A percentile compares a stretch with the other conserved stretches of the same genome.
phyloP scores from a whole-genome alignment of 2,113 vertebrate species.

The Myotis lucifugus region DNA sequence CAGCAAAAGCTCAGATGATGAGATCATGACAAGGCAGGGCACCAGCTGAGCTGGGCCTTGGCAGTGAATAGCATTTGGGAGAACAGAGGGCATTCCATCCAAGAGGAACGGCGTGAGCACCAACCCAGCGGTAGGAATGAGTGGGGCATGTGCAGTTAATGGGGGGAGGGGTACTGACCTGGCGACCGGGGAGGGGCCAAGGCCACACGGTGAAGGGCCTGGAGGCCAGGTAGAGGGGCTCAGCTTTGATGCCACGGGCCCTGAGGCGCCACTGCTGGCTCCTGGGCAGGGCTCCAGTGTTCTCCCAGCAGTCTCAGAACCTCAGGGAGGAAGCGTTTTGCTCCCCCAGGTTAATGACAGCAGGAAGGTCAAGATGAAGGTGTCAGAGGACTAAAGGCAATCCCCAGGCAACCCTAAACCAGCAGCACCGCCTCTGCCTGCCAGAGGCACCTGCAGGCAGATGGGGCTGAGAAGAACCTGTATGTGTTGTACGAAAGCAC shows the following conservation, averaged over 20 bases:
- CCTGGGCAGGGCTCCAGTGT: background rate
- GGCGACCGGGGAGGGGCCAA: too few relatives aligned
- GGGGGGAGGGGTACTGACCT: background rate
- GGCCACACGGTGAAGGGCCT: accelerated
- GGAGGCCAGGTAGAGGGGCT: background rate
- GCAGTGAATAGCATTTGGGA: background rate
- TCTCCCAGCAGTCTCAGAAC: background rate
- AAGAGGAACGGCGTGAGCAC: too few relatives aligned
- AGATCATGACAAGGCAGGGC: background rate
- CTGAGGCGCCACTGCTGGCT: background rate
- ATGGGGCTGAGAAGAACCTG: background rate
- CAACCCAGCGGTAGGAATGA: background rate
- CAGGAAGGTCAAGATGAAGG: background rate
- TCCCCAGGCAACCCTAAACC: background rate
- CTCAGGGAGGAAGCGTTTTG: background rate
- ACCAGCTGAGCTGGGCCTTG: background rate
- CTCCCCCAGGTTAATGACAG: background rate
- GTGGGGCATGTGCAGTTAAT: background rate
- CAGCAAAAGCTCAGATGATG: background rate
- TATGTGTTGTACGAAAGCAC: background rate
- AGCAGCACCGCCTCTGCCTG: background rate
- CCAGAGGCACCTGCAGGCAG: background rate
- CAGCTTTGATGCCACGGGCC: background rate
- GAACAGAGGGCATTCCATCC: background rate
- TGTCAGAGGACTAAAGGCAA: background rate